Percentiles rank a stretch among this genome's conserved stretches.
These are phyloP conservation scores for Sander vitreus DNA, from an alignment of 2,113 vertebrate species.

Conservation along the genomic window DNA sequence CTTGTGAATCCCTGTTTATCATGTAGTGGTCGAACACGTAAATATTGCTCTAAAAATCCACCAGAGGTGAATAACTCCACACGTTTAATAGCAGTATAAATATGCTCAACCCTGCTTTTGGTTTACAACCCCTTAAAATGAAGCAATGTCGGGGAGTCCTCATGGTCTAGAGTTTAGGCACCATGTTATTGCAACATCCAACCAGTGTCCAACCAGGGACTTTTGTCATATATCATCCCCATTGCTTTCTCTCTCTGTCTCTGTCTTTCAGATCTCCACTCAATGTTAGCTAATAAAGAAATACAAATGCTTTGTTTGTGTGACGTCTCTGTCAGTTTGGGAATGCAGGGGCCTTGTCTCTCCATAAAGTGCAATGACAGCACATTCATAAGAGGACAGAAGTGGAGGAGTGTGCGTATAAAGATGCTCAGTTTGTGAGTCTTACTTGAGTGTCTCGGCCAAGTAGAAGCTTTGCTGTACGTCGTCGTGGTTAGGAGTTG, in stretches of 20 bases:
- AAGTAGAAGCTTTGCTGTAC: constrained; percentile 99
- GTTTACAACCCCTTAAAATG: too few relatives aligned
- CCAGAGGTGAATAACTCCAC: not conserved
- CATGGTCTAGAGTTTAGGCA: too few relatives aligned
- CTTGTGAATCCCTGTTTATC: too few relatives aligned
- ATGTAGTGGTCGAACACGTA: not conserved
- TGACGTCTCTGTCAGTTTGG: constrained; percentile 9
- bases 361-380: constrained; percentile 39
- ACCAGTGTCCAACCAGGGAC: not conserved
- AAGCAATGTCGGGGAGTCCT: too few relatives aligned
- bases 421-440: not conserved
- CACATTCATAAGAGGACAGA: constrained; percentile 34
- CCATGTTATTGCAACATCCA: not conserved
- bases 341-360: constrained; percentile 7
- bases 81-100: not conserved
- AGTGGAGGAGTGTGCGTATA: not conserved
- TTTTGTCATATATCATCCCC: not conserved
- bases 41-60: not conserved
- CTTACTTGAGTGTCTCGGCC: constrained; percentile 98
- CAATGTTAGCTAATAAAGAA: not conserved
- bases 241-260: not conserved
- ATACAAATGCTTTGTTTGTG: not conserved
- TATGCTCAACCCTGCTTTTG: too few relatives aligned
- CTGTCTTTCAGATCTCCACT: not conserved
- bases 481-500: constrained; percentile 89